These are phyloP conservation scores for Acanthosepion esculentum DNA, from an alignment of 2,888 invertebrate genomes.

Conservation along the genomic window DNA sequence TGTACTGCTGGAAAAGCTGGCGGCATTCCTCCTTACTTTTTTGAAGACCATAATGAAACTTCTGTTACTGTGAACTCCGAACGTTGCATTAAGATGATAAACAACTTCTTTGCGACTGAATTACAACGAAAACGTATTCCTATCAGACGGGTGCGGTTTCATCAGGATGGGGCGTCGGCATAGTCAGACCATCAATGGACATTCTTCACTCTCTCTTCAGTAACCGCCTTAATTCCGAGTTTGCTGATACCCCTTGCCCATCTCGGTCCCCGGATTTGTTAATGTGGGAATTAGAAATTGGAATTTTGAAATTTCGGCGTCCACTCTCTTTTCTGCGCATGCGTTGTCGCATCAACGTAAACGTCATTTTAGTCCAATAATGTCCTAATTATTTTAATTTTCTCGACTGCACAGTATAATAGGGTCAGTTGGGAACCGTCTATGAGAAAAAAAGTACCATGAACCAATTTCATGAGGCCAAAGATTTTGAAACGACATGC, in stretches of 20 bases:
- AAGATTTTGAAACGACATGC: no score
- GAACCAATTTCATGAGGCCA: no score
- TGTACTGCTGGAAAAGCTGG: neutral
- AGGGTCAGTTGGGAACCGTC: no score
- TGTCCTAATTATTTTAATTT: no score
- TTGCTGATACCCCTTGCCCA: neutral
- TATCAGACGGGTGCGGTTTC: neutral
- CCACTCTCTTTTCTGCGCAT: no score
- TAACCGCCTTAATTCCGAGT: neutral
- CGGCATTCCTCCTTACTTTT: neutral
- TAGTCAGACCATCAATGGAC: neutral
- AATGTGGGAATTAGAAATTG: neutral
- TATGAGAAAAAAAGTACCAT: no score
- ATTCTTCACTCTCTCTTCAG: neutral
- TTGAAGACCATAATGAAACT: neutral
- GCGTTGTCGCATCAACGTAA: no score
- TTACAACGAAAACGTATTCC: neutral
- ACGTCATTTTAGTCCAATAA: no score
- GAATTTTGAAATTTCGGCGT: no score
- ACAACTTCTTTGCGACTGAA: neutral
- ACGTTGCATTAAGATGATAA: neutral
- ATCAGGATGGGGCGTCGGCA: neutral
- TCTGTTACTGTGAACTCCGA: neutral
- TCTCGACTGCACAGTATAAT: no score
- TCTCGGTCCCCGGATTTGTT: neutral